Conservation (phyloP, 2,797 vertebrate species). For the Trachops cirrhosus region DNA sequence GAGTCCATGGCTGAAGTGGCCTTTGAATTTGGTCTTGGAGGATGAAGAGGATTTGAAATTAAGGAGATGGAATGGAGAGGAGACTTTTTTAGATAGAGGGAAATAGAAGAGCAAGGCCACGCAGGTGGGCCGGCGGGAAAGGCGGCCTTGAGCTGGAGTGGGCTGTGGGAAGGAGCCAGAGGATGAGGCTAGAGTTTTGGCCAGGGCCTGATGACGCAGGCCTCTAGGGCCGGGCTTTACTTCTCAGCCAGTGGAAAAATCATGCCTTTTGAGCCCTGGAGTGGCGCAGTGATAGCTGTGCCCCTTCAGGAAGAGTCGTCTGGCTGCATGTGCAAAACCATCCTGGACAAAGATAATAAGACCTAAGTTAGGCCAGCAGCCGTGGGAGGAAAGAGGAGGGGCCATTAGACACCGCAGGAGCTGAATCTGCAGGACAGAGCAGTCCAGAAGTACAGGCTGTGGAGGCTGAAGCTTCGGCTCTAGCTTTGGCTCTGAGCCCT, state of each 20-base stretch:
- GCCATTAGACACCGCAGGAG: rapidly evolving
- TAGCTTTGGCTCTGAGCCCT: no score
- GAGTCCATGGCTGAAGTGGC: background rate
- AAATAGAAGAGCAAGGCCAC: background rate
- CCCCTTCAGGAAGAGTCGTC: background rate
- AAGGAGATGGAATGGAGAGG: background rate
- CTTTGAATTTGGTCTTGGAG: background rate
- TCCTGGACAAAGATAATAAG: background rate
- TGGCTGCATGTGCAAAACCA: background rate
- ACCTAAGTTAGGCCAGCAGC: background rate
- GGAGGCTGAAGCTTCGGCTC: no score
- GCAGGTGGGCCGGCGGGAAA: background rate
- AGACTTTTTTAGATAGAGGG: background rate
- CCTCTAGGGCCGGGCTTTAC: background rate
- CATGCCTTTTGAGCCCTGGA: background rate
- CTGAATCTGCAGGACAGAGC: background rate
- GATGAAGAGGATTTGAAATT: background rate
- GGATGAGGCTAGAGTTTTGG: background rate
- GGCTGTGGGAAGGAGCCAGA: background rate
- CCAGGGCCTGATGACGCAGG: background rate
- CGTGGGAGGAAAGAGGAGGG: background rate
- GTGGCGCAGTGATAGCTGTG: background rate
- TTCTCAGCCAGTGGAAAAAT: background rate
- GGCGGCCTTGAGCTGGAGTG: background rate
- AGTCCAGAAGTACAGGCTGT: rapidly evolving